Evolutionary conservation across 1,140 invertebrate genomes (phyloP).

Genomic region (Ceratoteleas bidentatus): DNA sequence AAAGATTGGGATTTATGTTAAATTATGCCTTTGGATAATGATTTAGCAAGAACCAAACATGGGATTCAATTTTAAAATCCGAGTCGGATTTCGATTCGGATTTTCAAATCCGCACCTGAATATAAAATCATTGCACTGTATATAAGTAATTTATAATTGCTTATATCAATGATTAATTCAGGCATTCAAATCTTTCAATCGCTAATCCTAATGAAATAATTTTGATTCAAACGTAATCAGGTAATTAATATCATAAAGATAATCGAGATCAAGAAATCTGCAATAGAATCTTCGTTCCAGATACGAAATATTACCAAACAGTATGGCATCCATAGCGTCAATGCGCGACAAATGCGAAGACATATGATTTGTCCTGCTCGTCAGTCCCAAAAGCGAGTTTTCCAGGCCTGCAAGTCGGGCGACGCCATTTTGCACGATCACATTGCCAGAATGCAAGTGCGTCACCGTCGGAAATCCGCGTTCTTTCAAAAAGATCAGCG

Average conservation of each 20-base stretch:
- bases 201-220: too few species aligned
- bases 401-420: slow-evolving; percentile 91
- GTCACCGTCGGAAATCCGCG: slow-evolving; percentile 92
- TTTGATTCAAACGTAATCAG: too few species aligned
- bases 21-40: too few species aligned
- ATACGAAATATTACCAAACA: slow-evolving; percentile 83
- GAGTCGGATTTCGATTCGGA: too few species aligned
- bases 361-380: slow-evolving; percentile 84
- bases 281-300: not conserved
- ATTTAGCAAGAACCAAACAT: too few species aligned
- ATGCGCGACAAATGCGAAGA: slow-evolving; percentile 79
- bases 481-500: slow-evolving; percentile 91
- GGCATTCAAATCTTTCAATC: too few species aligned
- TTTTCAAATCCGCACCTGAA: too few species aligned
- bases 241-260: too few species aligned
- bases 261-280: not conserved
- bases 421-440: slow-evolving; percentile 94
- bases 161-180: too few species aligned
- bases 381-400: slow-evolving; percentile 90
- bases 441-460: slow-evolving; percentile 94
- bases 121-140: too few species aligned
- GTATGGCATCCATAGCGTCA: slow-evolving; percentile 86
- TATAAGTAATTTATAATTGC: too few species aligned
- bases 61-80: too few species aligned
- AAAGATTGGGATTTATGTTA: slow-evolving; percentile 18